These are phyloP conservation scores for Crossaster papposus DNA, from an alignment of 53 echinoderm and acorn worm species.

Conservation along the genomic window DNA sequence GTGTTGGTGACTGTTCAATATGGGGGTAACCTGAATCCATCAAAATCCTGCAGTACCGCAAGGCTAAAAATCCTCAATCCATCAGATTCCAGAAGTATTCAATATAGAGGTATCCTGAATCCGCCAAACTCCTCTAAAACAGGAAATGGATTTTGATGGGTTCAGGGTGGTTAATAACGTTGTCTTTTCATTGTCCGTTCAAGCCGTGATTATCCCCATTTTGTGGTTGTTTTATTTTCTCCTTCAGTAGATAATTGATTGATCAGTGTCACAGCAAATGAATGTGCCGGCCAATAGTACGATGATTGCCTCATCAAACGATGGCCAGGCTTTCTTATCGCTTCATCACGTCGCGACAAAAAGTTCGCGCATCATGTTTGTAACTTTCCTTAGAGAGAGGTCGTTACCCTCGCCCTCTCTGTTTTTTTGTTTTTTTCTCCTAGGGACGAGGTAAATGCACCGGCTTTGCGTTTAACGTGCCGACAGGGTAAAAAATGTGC, in stretches of 20 bases:
- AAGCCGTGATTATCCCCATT: not conserved
- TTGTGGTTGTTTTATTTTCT: not conserved
- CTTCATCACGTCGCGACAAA: slow-evolving; percentile 7
- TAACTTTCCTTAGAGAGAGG: not conserved
- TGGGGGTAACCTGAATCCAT: too few species aligned
- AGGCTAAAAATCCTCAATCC: too few species aligned
- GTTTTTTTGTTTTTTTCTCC: not conserved
- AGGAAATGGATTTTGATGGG: too few species aligned
- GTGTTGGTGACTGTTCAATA: too few species aligned
- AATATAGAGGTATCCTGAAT: too few species aligned
- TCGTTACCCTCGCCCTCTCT: not conserved
- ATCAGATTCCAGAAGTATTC: too few species aligned
- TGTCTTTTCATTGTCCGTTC: not conserved
- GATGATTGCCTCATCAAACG: slow-evolving; percentile 29
- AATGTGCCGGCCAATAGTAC: not conserved
- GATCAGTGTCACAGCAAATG: slow-evolving; percentile 8
- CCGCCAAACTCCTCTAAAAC: too few species aligned
- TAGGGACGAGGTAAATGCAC: slow-evolving; percentile 3
- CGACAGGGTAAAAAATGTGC: not conserved
- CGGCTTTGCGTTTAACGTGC: not conserved
- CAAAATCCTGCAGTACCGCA: too few species aligned
- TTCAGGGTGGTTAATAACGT: not conserved
- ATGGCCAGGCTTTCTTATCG: slow-evolving; percentile 12
- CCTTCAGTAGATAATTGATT: not conserved
- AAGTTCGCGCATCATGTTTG: not conserved